A percentile compares a stretch with the other conserved stretches of the same genome.
Conservation (phyloP, 2,888 invertebrate genomes). For the Torymus auratus region DNA sequence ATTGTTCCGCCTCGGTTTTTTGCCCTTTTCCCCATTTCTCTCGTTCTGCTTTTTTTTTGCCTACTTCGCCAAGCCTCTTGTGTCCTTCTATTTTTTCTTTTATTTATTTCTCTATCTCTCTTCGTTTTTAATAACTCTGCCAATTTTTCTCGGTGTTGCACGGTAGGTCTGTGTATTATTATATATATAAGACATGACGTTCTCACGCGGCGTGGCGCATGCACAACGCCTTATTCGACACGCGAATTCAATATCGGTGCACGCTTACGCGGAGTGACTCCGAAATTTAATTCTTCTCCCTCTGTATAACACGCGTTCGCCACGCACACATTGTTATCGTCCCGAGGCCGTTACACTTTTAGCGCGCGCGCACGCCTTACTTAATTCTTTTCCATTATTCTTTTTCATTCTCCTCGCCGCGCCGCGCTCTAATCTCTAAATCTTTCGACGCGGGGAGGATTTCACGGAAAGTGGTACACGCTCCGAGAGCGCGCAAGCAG, state of each 20-base stretch:
- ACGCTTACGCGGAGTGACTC: too few relatives aligned
- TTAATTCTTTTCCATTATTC: background rate
- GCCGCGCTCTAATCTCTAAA: constrained; percentile 1
- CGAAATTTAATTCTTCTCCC: too few relatives aligned
- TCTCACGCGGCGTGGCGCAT: too few relatives aligned
- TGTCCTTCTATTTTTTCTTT: background rate
- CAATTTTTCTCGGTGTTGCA: background rate
- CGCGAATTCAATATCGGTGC: too few relatives aligned
- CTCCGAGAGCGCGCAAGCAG: too few relatives aligned
- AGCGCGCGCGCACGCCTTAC: too few relatives aligned
- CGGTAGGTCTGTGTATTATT: background rate
- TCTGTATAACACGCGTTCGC: too few relatives aligned
- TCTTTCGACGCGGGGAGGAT: background rate
- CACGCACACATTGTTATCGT: too few relatives aligned
- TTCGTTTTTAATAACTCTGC: constrained; percentile 19
- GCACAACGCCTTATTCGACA: too few relatives aligned
- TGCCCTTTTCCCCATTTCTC: background rate
- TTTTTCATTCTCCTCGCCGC: constrained; percentile 7
- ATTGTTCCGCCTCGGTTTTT: constrained; percentile 61
- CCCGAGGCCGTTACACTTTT: too few relatives aligned
- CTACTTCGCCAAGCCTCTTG: background rate
- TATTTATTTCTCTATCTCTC: background rate
- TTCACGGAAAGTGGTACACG: too few relatives aligned
- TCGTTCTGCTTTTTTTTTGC: background rate
- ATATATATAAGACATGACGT: background rate